Evolutionary conservation across 1,140 invertebrate genomes (phyloP), one percentile per base, ranked within the genome.

Genomic region (Ostrea edulis): DNA sequence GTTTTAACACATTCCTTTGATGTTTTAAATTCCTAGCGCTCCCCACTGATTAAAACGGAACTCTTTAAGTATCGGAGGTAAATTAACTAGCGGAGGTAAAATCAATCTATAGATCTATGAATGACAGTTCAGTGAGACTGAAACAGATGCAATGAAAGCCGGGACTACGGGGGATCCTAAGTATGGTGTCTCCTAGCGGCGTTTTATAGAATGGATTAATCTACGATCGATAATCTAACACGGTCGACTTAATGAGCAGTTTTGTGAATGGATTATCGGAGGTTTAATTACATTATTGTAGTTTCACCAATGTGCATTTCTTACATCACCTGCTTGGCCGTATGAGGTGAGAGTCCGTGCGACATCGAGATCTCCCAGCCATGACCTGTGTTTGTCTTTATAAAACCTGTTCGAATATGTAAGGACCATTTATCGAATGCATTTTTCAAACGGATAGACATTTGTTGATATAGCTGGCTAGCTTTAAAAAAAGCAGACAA

Each of bases 1-100:
- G 2, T 62, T 17, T 7, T 17, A 8, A 20, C 17, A 17, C 35
- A 14, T 77, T 77, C 25, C 14, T 77, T 77, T 77, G 68, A 77
- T 77, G 68, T 77, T 29, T 35, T 77, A 77, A 25, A 77, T 77
- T 35, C 22, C 25, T 22, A 77, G 25, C 68, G 68, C 68, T 77
- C 68, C 68, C 68, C 12, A 14, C 25, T 77, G 68, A 77, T 29
- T 62, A 77, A 29, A 77, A 77, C 68, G 68, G 68, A 77, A 77
- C 68, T 77, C 68, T 77, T 77, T 77, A 77, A 77, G 12, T 14
- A 71, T 25, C 11, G 68, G 29, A 77, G 68, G 68, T 77, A 77
- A 77, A 77, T n/a, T n/a, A n/a, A n/a, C n/a, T n/a, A n/a, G n/a
- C n/a, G 68, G 29, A 77, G 68, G 68, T 77, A 77, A 77, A 77